phyloP scores from a whole-genome alignment of 2,888 invertebrate genomes.

The Linhomoeus sp. region DNA sequence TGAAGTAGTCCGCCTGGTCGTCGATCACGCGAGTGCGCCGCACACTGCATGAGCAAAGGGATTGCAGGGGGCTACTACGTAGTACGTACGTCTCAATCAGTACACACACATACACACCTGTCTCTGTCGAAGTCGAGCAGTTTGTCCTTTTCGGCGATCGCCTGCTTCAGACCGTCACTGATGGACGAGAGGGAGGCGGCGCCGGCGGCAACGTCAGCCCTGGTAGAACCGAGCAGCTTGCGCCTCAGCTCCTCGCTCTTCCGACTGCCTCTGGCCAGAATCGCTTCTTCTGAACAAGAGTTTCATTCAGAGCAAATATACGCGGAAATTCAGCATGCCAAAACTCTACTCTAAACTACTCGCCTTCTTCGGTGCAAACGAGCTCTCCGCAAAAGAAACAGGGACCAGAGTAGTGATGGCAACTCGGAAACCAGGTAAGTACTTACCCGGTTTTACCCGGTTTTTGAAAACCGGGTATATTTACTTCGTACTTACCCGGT shows the following conservation, averaged over 20 bases:
- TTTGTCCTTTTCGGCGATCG: constrained; percentile 54
- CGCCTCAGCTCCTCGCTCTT: constrained; percentile 9
- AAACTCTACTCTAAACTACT: not conserved
- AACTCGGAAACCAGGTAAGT: too few species aligned
- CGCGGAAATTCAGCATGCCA: not conserved
- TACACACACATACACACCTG: constrained; percentile 36
- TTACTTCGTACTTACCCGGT: too few species aligned
- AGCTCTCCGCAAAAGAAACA: constrained; percentile 73
- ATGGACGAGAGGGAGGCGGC: constrained; percentile 33
- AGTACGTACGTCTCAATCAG: not conserved
- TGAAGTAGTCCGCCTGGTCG: constrained; percentile 79
- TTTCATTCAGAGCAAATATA: too few species aligned
- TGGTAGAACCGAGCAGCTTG: constrained; percentile 33
- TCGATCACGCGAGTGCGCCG: constrained; percentile 57
- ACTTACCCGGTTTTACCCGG: too few species aligned
- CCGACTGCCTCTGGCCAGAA: constrained; percentile 1
- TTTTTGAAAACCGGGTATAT: too few species aligned
- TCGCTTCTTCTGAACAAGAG: constrained; percentile 4
- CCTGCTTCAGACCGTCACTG: constrained; percentile 43
- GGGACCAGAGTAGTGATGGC: too few species aligned
- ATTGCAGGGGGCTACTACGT: too few species aligned
- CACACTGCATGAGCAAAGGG: constrained; percentile 42
- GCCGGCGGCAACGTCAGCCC: not conserved
- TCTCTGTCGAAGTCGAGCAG: constrained; percentile 63
- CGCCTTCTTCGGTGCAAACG: constrained; percentile 37